phyloP scores from a whole-genome alignment of 1,140 invertebrate genomes.

The Drosophila sechellia region DNA sequence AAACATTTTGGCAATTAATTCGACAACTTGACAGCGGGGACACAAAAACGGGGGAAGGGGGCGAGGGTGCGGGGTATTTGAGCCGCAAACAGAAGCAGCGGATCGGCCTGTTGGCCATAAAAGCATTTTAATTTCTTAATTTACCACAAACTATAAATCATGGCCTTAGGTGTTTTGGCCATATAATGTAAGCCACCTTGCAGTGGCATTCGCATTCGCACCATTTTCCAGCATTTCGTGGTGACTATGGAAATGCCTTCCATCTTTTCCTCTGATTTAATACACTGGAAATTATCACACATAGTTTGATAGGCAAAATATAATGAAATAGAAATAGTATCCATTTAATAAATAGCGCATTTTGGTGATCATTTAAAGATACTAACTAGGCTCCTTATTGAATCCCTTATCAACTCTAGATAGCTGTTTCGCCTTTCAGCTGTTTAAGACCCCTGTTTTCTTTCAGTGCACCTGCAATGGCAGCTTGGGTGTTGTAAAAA shows the following conservation, averaged over 20 bases:
- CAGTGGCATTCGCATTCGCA: constrained; percentile 59
- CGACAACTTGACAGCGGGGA: constrained; percentile 24
- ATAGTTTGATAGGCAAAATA: background rate
- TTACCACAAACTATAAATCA: constrained; percentile 80
- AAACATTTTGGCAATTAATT: constrained; percentile 79
- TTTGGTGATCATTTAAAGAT: too few species aligned
- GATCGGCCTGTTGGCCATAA: constrained; percentile 58
- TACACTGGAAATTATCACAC: background rate
- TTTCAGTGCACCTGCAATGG: constrained; percentile 1
- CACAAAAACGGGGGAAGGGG: background rate
- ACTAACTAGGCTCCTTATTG: too few species aligned
- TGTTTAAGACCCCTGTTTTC: background rate
- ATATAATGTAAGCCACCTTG: constrained; percentile 75
- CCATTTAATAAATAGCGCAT: background rate
- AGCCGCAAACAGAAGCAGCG: constrained; percentile 28
- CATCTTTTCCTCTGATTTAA: constrained; percentile 10
- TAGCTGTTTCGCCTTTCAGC: too few species aligned
- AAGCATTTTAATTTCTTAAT: constrained; percentile 83
- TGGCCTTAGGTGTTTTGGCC: constrained; percentile 71
- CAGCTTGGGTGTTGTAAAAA: constrained; percentile 74
- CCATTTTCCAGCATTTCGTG: constrained; percentile 63
- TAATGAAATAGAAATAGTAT: background rate
- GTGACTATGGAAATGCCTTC: constrained; percentile 56
- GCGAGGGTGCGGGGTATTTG: background rate
- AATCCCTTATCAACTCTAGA: too few species aligned